Evolutionary conservation across 2,113 vertebrate species (phyloP).

Genomic region (Oxyruncus cristatus): DNA sequence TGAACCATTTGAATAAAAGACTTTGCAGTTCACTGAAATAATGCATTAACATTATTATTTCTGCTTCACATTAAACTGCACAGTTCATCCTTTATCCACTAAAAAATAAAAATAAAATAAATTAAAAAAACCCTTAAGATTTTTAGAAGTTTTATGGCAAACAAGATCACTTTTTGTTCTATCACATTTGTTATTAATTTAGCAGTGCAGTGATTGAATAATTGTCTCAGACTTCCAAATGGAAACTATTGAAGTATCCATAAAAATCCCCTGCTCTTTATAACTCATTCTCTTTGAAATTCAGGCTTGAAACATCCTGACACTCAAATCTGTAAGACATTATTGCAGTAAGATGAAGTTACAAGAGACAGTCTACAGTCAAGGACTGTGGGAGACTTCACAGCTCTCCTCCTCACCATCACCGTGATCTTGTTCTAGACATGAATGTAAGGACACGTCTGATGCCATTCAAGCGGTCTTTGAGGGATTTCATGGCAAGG

Average conservation of each 20-base stretch:
- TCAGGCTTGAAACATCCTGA: conserved; percentile 30
- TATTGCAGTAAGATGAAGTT: conserved; percentile 71
- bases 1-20: conserved; percentile 72
- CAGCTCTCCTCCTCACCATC: conserved; percentile 22
- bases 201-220: conserved; percentile 69
- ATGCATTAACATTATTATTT: conserved; percentile 59
- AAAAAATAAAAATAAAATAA: conserved; percentile 64
- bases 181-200: conserved; percentile 60
- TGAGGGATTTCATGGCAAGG: conserved; percentile 79
- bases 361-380: conserved; percentile 45
- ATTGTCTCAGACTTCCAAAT: conserved; percentile 52
- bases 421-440: conserved; percentile 54
- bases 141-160: conserved; percentile 64
- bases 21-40: conserved; percentile 68
- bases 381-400: not conserved
- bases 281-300: conserved; percentile 19
- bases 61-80: conserved; percentile 73
- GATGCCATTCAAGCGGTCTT: conserved; percentile 76
- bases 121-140: conserved; percentile 15
- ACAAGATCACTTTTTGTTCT: conserved; percentile 61
- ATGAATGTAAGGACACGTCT: conserved; percentile 77
- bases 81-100: conserved; percentile 55
- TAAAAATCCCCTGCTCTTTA: conserved; percentile 62
- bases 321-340: conserved; percentile 60
- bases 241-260: conserved; percentile 50